Conservation (phyloP, 2,888 invertebrate genomes). For the Nomada fabriciana region DNA sequence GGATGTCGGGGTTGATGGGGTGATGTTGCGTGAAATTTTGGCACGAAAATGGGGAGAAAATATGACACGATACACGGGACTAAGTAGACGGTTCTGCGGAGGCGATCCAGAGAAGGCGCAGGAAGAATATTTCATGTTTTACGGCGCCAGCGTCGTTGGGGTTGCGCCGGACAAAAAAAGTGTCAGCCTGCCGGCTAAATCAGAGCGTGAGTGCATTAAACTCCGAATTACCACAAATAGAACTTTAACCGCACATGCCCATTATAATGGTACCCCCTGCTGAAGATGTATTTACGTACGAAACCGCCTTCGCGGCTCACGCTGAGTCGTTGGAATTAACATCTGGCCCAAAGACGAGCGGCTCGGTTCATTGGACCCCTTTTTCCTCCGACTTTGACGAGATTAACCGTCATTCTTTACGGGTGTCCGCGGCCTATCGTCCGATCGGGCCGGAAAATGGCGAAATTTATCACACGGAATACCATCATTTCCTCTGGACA, state of each 20-base stretch:
- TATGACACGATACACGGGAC: slow-evolving; percentile 24
- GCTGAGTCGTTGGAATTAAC: slow-evolving; percentile 82
- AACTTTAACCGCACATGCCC: slow-evolving; percentile 83
- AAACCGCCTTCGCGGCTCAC: slow-evolving; percentile 82
- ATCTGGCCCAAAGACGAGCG: slow-evolving; percentile 80
- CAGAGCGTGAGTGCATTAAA: slow-evolving; percentile 83
- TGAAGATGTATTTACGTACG: slow-evolving; percentile 84
- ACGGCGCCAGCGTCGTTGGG: slow-evolving; percentile 74
- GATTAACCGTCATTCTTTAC: slow-evolving; percentile 56
- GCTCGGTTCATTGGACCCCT: slow-evolving; percentile 70
- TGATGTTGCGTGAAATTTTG: slow-evolving; percentile 54
- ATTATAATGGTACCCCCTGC: slow-evolving; percentile 84
- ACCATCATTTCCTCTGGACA: neutral
- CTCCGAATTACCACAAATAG: slow-evolving; percentile 84
- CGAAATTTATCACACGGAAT: neutral
- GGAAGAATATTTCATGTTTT: slow-evolving; percentile 82
- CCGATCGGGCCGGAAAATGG: slow-evolving; percentile 34
- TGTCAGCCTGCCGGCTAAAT: slow-evolving; percentile 77
- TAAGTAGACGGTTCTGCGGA: slow-evolving; percentile 24
- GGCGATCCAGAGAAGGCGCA: slow-evolving; percentile 64
- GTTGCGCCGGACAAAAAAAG: slow-evolving; percentile 71
- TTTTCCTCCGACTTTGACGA: slow-evolving; percentile 34
- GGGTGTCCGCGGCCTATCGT: slow-evolving; percentile 10
- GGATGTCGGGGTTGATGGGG: neutral
- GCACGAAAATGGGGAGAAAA: slow-evolving; percentile 41